Base-by-base conservation (phyloP, 2,113 vertebrate species). In the Misgurnus anguillicaudatus region DNA sequence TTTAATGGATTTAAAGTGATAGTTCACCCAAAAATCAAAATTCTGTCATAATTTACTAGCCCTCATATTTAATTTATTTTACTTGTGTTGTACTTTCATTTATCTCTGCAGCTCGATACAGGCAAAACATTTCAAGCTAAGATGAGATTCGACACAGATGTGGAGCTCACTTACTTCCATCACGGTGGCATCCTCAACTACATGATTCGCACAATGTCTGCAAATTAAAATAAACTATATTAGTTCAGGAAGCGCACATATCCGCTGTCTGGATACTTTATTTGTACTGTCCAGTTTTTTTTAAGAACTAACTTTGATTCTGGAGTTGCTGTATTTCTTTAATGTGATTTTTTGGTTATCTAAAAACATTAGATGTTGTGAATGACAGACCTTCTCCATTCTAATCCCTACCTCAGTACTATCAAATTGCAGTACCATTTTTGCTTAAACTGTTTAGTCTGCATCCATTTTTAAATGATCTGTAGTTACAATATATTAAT, bases 171-270 rank as follows among this genome's bases (percentile, higher is more conserved):
- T 0, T 99, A 99, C 19, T 99, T 97, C 92, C 92, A 57, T 79
- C 94, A 98, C 0, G 96, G 97, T 0, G 98, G 98, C 65, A 98
- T 99, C 89, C 93, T 99, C 80, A 99, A 99, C 93, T 99, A 99
- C 90, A 99, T 99, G 98, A 96, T 99, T 88, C 96, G 95, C 84
- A 98, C 96, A 92, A 99, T 98, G 96, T 86, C 89, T 0, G 75
- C 85, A 58, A 88, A 93, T 74, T 92, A 84, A 67, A 72, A 71
- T 3, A 11, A 9, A 14, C 8, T 11, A 51, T 6, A 10, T 41
- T 19, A 16, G 17, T 17, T 51, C 10, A 69, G 63, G 9, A 80
- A 14, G 36, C 65, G 64, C 55, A 45, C 51, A n/a, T 16, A n/a
- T 41, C 51, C 58, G 7, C 39, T 19, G 10, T 58, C 13, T 17